Evolutionary conservation across 2,113 vertebrate species (phyloP), one percentile per base, ranked within the genome.

Genomic region (Brachyhypopomus occidentalis): DNA sequence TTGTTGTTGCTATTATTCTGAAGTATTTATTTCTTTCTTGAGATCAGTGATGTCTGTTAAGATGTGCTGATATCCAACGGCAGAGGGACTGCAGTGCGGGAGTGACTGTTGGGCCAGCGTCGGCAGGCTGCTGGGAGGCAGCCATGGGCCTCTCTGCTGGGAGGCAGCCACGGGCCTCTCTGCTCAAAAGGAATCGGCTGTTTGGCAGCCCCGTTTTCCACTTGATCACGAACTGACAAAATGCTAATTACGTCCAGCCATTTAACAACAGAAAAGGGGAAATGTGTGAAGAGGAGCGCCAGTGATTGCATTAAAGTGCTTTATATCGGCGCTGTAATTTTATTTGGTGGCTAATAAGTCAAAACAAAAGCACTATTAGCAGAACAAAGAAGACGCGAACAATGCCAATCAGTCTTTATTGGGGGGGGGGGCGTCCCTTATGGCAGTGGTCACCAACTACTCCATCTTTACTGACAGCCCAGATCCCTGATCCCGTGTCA

Each of bases 151-250:
- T 83, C 83, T 71, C 70, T 75, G 19, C 73, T 74, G n/a, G 72
- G 80, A 52, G 25, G 48, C 84, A 72, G 74, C 82, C 87, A 85
- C 72, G 23, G 55, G 25, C 64, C 52, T 83, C 83, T 71, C 70
- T 75, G 19, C 73, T 74, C 60, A 81, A 84, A 86, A 86, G 79
- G 66, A 84, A 81, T 83, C 58, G 72, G 48, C 27, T 85, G 67
- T 84, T 87, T 81, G 67, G 84, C 82, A 84, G 82, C 72, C 79
- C 75, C 75, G 77, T 83, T 87, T 87, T 84, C 70, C 85, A 88
- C 72, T 84, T 83, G 62, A 88, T 82, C 62, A 77, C 75, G 78
- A 87, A 85, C 85, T 84, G 84, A 84, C 66, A 82, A 72, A 85
- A 80, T 77, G 75, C 62, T 84, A 85, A 88, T 86, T 88, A 82